Evolutionary conservation across 2,888 invertebrate species (phyloP).

Genomic region (Cynaeus angustus): DNA sequence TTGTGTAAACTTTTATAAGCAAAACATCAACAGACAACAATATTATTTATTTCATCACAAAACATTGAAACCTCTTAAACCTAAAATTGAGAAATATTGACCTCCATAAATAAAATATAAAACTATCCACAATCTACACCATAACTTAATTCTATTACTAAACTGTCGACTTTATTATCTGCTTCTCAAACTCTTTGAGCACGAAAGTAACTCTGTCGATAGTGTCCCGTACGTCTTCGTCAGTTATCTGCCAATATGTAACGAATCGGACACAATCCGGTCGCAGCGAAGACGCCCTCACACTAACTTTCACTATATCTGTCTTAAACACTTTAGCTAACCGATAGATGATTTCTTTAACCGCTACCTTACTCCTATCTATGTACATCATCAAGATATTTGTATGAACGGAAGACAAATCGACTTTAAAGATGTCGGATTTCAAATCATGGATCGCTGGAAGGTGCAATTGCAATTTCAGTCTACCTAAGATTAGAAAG

Average conservation of each 20-base stretch:
- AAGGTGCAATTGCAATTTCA: neutral
- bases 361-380: slow-evolving; percentile 72
- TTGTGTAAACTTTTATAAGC: neutral
- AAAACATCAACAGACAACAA: slow-evolving; percentile 5
- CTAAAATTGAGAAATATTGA: slow-evolving; percentile 7
- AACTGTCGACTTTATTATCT: slow-evolving; percentile 4
- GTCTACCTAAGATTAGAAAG: neutral
- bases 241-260: slow-evolving; percentile 81
- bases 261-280: slow-evolving; percentile 80
- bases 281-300: slow-evolving; percentile 78
- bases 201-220: slow-evolving; percentile 83
- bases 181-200: slow-evolving; percentile 75
- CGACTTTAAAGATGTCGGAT: slow-evolving; percentile 78
- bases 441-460: slow-evolving; percentile 77
- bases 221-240: slow-evolving; percentile 79
- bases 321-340: slow-evolving; percentile 72
- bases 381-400: slow-evolving; percentile 84
- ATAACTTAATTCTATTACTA: neutral
- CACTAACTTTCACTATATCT: slow-evolving; percentile 73
- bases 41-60: slow-evolving; percentile 8
- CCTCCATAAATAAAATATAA: slow-evolving; percentile 1
- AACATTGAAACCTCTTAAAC: neutral
- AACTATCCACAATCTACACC: neutral
- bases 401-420: slow-evolving; percentile 78
- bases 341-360: slow-evolving; percentile 75